phyloP scores from a whole-genome alignment of 2,113 vertebrate genomes.

The Rhynchomys soricoides region DNA sequence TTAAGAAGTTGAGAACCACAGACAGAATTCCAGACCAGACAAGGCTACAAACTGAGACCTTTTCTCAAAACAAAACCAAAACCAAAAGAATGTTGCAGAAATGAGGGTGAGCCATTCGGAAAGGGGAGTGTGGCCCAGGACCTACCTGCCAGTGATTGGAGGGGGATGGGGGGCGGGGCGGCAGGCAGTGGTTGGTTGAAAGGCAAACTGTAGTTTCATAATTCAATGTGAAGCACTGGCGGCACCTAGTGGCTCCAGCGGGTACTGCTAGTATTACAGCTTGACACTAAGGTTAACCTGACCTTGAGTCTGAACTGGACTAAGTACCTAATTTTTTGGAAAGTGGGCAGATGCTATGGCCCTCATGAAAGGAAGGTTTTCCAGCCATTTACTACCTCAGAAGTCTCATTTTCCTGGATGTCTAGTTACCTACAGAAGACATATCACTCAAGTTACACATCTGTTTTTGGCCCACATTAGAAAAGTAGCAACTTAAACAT shows the following conservation, averaged over 20 bases:
- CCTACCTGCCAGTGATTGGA: not conserved
- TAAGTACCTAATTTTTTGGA: not conserved
- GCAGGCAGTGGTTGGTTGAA: not conserved
- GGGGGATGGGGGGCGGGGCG: not conserved
- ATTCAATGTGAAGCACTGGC: not conserved
- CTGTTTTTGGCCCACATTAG: not conserved
- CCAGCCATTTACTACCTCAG: not conserved
- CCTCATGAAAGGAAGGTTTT: not conserved
- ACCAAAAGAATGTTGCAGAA: not conserved
- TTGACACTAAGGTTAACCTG: not conserved
- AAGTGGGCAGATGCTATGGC: not conserved
- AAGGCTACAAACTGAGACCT: not conserved
- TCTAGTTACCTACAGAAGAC: not conserved
- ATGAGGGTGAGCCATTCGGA: not conserved
- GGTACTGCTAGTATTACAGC: not conserved
- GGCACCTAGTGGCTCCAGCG: not conserved
- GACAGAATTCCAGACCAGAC: not conserved
- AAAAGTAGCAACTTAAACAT: not conserved
- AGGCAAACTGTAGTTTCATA: rapidly evolving
- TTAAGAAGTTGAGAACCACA: too few species aligned
- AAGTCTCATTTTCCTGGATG: not conserved
- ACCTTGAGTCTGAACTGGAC: not conserved
- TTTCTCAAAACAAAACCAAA: not conserved
- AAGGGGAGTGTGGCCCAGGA: not conserved
- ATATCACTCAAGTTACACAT: not conserved